Evolutionary conservation across 1,140 invertebrate species (phyloP).

Genomic region (Dendroctonus valens): DNA sequence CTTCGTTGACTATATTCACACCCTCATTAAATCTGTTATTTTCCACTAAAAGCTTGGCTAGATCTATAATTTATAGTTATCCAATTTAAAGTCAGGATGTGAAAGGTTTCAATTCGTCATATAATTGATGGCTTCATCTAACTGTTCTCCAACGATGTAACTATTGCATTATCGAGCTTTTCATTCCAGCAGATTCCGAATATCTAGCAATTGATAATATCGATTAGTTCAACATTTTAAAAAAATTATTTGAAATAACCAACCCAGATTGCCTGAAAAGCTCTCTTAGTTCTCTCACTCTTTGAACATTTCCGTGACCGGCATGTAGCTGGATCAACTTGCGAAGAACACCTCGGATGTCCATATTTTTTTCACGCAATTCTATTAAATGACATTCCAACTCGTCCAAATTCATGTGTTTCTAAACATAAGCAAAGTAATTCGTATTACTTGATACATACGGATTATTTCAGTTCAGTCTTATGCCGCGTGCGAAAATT

Average conservation of each 20-base stretch:
- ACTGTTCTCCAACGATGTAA: conserved; percentile 52
- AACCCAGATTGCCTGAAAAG: conserved; percentile 53
- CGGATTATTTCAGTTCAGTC: neutral
- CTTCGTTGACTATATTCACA: conserved; percentile 50
- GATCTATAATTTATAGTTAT: conserved; percentile 58
- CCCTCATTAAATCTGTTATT: conserved; percentile 52
- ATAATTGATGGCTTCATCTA: conserved; percentile 52
- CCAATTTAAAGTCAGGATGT: conserved; percentile 53
- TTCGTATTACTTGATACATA: neutral
- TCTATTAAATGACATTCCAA: conserved; percentile 56
- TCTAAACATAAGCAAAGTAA: conserved; percentile 43
- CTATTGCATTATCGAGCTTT: conserved; percentile 55
- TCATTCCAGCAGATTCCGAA: conserved; percentile 56
- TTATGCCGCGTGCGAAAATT: too few species aligned
- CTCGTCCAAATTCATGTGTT: conserved; percentile 55
- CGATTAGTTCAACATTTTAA: neutral
- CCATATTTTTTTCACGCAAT: conserved; percentile 56
- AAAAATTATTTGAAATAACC: neutral
- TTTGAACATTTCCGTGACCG: conserved; percentile 51
- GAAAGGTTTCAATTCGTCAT: conserved; percentile 52
- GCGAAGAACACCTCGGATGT: conserved; percentile 56
- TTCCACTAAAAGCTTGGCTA: conserved; percentile 55
- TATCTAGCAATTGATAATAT: conserved; percentile 16
- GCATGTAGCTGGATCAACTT: conserved; percentile 55
- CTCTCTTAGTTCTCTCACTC: conserved; percentile 52